Base-by-base conservation (phyloP, 1,140 invertebrate genomes). In the Sesamia nonagrioides region DNA sequence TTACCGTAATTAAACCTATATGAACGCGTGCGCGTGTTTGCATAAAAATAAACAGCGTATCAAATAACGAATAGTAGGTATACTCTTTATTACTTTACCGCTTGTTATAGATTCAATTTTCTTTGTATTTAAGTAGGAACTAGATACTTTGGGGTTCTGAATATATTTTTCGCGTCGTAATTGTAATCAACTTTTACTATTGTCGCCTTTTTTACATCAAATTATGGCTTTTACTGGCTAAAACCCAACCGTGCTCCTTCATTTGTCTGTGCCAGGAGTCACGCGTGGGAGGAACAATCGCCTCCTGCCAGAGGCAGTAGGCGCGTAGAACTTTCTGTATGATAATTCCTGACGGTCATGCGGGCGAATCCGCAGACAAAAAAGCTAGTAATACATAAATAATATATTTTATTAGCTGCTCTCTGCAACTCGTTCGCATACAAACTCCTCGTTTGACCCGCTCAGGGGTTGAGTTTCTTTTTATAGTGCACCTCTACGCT, bases 1-100 rank as follows among this genome's bases (percentile, higher is more conserved):
- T 76, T 42, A 69, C 61, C 21, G 66, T 77, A 71, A 80, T 77
- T 61, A 76, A 76, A 61, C n/a, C 42, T 60, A 27, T 74, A 74
- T 74, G 54, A 45, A 33, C 56, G 35, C 18, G 17, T 60, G 71
- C 21, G 8, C 18, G 13, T 37, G 60, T 63, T 37, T 63, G 60
- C 33, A 33, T 60, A 15, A 15, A 60, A 33, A 60, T 27, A 60
- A 60, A 63, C 35, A 69, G 8, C 35, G 27, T 37, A 61, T 69
- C 66, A 45, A 50, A 48, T 33, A 69, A 69, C 18, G 66, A 69
- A 69, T 69, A n/a, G n/a, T 69, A 69, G 66, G 33, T 27, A 50
- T 50, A n/a, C 45, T 42, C 35, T 63, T 40, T 40, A 63, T 63
- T 63, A 27, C 66, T 48, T 48, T 27, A 33, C 0, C 1, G 17